Evolutionary conservation across 2,888 invertebrate species (phyloP), one percentile per base, ranked within the genome.

Genomic region (Agriopis leucophaearia): DNA sequence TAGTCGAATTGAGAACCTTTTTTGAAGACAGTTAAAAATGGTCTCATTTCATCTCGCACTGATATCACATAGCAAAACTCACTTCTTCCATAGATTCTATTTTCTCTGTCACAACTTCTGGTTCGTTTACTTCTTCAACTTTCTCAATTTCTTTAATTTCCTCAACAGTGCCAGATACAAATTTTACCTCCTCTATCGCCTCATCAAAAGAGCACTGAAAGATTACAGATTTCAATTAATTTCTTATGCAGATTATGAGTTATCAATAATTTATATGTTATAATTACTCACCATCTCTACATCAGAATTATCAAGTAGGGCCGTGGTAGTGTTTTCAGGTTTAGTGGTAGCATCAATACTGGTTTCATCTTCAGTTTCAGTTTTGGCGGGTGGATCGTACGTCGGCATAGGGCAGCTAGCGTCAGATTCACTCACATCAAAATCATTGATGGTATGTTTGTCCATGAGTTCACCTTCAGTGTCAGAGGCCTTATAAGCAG

Each of bases 401-500:
- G 75, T 70, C 42, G 82, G 78, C 70, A 80, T 65, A 45, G 78
- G 75, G 65, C 77, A 76, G 72, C 80, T 80, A 59, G 75, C 75
- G 62, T 83, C 80, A 60, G 83, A 83, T 70, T 82, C 80, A 69
- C 77, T 78, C 70, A 78, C 78, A 64, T 75, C 83, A 81, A 78
- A 84, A 71, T 82, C 83, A 72, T 73, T 79, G 66, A 82, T 77
- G 75, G 80, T 85, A 72, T 79, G 78, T 75, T 80, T 83, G 55
- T 87, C 88, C 74, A 84, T 74, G 76, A 82, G 79, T 78, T 90
- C 91, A 78, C 80, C 86, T 74, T 90, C 90, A 72, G 82, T 86
- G 70, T 91, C 90, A 66, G 88, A 88, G 54, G 80, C 80, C 80
- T 86, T 89, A 73, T 78, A 86, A 1, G 77, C 82, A 38, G 83